Percentiles rank a stretch among this genome's conserved stretches.
Conservation (phyloP, 2,113 vertebrate genomes). For the Plecotus auritus region DNA sequence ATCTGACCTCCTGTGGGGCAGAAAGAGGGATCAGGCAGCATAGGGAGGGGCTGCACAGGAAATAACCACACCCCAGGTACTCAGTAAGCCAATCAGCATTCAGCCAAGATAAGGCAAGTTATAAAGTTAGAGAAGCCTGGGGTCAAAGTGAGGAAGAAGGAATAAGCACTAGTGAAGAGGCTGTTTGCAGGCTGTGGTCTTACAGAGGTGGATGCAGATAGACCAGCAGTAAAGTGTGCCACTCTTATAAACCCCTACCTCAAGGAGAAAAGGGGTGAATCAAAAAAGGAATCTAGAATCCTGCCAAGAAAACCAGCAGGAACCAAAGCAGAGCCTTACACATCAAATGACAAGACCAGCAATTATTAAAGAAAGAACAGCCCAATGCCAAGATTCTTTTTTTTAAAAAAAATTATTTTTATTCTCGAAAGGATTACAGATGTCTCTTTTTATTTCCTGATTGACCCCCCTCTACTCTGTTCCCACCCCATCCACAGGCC, state of each 20-base stretch:
- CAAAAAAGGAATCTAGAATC: background rate
- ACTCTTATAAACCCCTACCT: background rate
- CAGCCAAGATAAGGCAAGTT: background rate
- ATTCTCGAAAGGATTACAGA: too few relatives aligned
- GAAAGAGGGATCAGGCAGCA: background rate
- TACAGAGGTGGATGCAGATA: background rate
- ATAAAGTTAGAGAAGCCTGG: background rate
- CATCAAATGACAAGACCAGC: background rate
- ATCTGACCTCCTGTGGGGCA: background rate
- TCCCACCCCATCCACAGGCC: too few relatives aligned
- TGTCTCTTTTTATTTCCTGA: too few relatives aligned
- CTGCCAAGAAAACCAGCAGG: background rate
- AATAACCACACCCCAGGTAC: background rate
- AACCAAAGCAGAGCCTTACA: background rate
- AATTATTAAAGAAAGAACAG: constrained; percentile 18
- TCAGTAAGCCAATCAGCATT: background rate
- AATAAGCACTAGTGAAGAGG: background rate
- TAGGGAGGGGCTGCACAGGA: background rate
- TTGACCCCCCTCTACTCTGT: too few relatives aligned
- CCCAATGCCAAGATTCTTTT: background rate
- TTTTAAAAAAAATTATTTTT: too few relatives aligned
- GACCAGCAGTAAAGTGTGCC: background rate
- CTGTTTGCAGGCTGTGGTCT: background rate
- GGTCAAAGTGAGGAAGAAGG: background rate
- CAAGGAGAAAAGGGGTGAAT: background rate